Conservation (phyloP, 2,113 vertebrate species). For the Cryptotis parvus region DNA sequence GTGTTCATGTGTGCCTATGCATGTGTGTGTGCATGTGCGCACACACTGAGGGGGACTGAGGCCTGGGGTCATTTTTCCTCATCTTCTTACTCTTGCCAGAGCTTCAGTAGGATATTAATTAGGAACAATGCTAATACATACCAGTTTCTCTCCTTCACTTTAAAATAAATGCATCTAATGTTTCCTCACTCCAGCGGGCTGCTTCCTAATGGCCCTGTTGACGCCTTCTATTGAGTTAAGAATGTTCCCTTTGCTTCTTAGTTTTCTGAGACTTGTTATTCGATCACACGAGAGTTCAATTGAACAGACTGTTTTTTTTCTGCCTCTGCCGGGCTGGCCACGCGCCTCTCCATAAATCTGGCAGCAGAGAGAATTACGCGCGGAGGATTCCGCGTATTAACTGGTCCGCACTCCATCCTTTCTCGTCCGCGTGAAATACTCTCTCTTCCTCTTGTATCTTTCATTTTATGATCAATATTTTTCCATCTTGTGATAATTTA, state of each 20-base stretch:
- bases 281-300: not conserved
- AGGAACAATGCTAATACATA: not conserved
- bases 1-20: too few species aligned
- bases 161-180: not conserved
- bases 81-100: not conserved
- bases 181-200: not conserved
- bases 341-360: not conserved
- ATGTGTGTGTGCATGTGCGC: too few species aligned
- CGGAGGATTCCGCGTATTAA: not conserved
- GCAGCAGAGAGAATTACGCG: not conserved
- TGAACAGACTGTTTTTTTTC: not conserved
- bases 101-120: not conserved
- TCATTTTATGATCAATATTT: not conserved
- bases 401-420: not conserved
- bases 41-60: too few species aligned
- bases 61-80: not conserved
- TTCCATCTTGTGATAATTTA: not conserved
- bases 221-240: not conserved
- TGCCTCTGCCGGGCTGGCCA: not conserved
- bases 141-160: not conserved
- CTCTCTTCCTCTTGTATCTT: not conserved
- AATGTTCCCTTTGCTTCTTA: not conserved
- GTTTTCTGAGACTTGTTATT: conserved; percentile 12
- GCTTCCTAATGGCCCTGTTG: not conserved
- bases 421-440: not conserved